A percentile compares a stretch with the other conserved stretches of the same genome.
Conservation (phyloP, 2,113 vertebrate genomes). For the Lipotes vexillifer region DNA sequence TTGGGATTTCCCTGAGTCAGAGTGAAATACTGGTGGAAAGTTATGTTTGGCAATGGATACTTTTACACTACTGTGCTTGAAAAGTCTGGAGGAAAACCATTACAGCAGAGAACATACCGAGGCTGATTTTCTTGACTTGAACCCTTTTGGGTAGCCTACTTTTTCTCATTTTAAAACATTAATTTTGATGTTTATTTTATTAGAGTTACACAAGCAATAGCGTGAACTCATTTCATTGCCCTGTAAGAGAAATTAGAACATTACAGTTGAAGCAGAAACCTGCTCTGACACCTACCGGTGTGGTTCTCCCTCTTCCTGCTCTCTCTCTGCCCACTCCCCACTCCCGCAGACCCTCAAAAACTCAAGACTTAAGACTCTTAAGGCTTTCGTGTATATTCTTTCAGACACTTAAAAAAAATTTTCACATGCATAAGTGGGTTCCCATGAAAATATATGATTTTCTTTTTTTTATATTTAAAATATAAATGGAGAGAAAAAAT, state of each 20-base stretch:
- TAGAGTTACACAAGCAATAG: background rate
- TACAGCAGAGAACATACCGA: background rate
- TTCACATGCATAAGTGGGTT: background rate
- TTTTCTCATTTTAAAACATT: background rate
- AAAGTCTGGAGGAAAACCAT: background rate
- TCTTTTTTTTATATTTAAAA: background rate
- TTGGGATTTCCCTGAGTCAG: slow-evolving; percentile 49
- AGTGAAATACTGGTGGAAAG: background rate
- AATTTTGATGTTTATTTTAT: background rate
- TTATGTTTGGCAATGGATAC: background rate
- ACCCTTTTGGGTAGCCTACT: background rate
- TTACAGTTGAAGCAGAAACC: background rate
- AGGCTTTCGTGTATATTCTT: background rate
- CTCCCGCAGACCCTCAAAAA: background rate
- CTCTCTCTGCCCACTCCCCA: no score
- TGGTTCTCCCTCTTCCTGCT: rapidly evolving
- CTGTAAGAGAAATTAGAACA: background rate
- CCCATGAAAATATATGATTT: background rate
- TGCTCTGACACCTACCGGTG: background rate
- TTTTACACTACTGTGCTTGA: background rate
- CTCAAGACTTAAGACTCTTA: background rate
- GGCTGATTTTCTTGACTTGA: background rate
- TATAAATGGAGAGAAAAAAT: background rate
- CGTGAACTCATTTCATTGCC: background rate
- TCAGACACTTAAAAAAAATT: background rate